Evolutionary conservation across 2,797 vertebrate species (phyloP).

Genomic region (Cossypha polioptera): DNA sequence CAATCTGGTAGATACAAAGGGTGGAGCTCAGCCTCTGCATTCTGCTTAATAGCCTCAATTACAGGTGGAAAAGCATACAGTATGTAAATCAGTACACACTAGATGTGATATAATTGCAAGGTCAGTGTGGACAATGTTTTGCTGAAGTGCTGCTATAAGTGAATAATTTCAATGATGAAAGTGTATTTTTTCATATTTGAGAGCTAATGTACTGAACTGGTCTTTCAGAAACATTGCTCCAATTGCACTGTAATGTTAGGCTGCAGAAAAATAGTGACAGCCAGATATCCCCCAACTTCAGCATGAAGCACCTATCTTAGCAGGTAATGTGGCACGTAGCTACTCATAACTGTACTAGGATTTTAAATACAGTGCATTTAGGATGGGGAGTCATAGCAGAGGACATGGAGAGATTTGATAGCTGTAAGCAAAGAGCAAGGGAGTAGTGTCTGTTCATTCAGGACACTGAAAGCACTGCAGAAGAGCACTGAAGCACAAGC

Average conservation of each 20-base stretch:
- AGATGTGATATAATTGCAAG: constrained; percentile 67
- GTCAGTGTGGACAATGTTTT: constrained; percentile 60
- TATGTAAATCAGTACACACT: constrained; percentile 61
- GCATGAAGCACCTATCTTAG: neutral
- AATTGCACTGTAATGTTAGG: constrained; percentile 66
- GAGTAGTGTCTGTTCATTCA: neutral
- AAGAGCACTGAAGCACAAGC: neutral
- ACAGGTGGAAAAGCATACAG: constrained; percentile 59
- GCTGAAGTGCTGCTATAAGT: constrained; percentile 68
- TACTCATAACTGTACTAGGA: neutral
- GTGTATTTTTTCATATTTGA: constrained; percentile 63
- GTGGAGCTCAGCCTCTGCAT: constrained; percentile 24
- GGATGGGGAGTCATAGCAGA: neutral
- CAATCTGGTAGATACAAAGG: constrained; percentile 1
- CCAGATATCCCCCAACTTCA: neutral
- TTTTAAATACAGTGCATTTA: neutral
- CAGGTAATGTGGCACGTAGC: neutral
- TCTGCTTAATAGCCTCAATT: constrained; percentile 68
- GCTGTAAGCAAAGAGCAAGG: neutral
- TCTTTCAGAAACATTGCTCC: constrained; percentile 65
- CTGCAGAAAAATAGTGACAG: constrained; percentile 48
- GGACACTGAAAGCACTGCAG: neutral
- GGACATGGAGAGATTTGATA: neutral
- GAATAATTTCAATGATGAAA: constrained; percentile 69
- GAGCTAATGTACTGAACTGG: constrained; percentile 65